Base-by-base conservation (phyloP, 1,140 invertebrate species). In the Leptestheria dahalacensis region DNA sequence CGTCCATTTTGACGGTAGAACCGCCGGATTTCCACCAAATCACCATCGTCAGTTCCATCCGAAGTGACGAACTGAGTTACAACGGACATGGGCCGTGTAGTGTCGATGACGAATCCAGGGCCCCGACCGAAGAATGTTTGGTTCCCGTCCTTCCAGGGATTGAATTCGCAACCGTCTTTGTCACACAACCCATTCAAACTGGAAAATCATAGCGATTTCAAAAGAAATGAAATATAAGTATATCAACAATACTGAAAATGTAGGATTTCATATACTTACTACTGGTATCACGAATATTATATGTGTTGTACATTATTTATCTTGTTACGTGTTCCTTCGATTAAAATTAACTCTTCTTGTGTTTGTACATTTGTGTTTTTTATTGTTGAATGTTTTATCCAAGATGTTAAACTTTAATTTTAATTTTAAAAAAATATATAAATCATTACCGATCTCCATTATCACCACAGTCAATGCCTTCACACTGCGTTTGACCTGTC, bases 31-130 rank as follows among this genome's bases (percentile, higher is more conserved):
- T 65, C 64, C 50, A 57, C 54, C 12, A 65, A 57, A 25, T 65
- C 61, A 11, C 64, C 64, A 53, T 61, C 63, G 41, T 62, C 63
- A 18, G 61, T 64, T 24, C 63, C 63, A 53, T 65, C 63, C 15
- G 60, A 50, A 28, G 64, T 65, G 28, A 65, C 56, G 63, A 65
- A 65, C 47, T 65, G 64, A 23, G 64, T 65, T 3, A 65, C 55
- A 41, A 65, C 58, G 12, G 63, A 65, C n/a, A 65, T 50, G 29
- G 55, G 33, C 29, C 55, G 26, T 26, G 48, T 60, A 23, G 57
- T 60, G 41, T 65, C 63, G 20, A 65, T 6, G n/a, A 47, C 54
- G 59, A 49, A 57, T 23, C 53, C 28, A n/a, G 54, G 48, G 0
- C 57, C 61, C 12, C 50, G 28, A 0, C 61, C 61, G 29, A 59